Percentiles rank a stretch among this genome's conserved stretches.
phyloP scores from a whole-genome alignment of 1,140 invertebrate genomes.

The Drosophila obscura region DNA sequence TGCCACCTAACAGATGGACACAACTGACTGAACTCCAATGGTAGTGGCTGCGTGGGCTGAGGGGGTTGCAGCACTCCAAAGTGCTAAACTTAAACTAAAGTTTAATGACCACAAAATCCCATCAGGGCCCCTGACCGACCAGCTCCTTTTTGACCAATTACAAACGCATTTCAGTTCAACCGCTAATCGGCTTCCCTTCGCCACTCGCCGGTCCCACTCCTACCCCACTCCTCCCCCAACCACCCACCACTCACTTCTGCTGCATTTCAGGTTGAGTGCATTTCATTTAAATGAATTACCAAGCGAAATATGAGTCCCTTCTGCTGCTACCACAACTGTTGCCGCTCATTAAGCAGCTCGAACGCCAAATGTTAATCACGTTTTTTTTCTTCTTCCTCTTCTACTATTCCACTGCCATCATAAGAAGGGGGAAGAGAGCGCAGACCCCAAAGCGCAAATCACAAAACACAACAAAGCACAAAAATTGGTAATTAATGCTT shows the following conservation, averaged over 20 bases:
- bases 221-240: too few species aligned
- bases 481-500: slow-evolving; percentile 70
- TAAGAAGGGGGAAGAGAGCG: background rate
- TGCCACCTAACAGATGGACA: slow-evolving; percentile 43
- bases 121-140: slow-evolving; percentile 27
- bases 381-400: slow-evolving; percentile 35
- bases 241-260: background rate
- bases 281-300: slow-evolving; percentile 80
- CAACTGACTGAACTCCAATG: slow-evolving; percentile 22
- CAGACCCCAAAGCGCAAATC: slow-evolving; percentile 56
- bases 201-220: too few species aligned
- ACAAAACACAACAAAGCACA: slow-evolving; percentile 63
- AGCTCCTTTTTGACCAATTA: slow-evolving; percentile 67
- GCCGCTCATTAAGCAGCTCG: slow-evolving; percentile 54
- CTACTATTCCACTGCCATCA: slow-evolving; percentile 39
- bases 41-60: background rate
- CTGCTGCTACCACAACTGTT: slow-evolving; percentile 14
- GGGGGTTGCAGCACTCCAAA: slow-evolving; percentile 23
- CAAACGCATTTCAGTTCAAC: slow-evolving; percentile 68
- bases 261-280: slow-evolving; percentile 76
- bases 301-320: slow-evolving; percentile 68
- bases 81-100: slow-evolving; percentile 46
- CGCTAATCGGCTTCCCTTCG: slow-evolving; percentile 47
- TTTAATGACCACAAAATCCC: slow-evolving; percentile 72
- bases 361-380: slow-evolving; percentile 69